Percentiles rank a stretch among this genome's conserved stretches.
phyloP scores from a whole-genome alignment of 1,140 invertebrate species.

The Ceratina calcarata region DNA sequence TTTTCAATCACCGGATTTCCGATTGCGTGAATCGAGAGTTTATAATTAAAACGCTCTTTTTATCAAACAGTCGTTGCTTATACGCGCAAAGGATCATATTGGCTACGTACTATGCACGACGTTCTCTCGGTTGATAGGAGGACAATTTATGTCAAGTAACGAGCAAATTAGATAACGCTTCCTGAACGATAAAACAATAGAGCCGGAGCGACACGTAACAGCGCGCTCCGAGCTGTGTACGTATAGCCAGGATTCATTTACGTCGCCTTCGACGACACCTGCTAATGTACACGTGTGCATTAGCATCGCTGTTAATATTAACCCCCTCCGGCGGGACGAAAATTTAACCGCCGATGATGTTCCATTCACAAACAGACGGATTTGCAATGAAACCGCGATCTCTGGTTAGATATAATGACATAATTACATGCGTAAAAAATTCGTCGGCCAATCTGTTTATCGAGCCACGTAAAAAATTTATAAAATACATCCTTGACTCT shows the following conservation, averaged over 20 bases:
- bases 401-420: not conserved
- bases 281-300: slow-evolving; percentile 12
- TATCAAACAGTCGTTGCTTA: not conserved
- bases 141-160: slow-evolving; percentile 14
- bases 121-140: not conserved
- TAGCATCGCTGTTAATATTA: slow-evolving; percentile 9
- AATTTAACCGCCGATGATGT: slow-evolving; percentile 16
- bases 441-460: no score
- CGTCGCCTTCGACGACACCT: slow-evolving; percentile 14
- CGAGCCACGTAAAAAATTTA: no score
- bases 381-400: not conserved
- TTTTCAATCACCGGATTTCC: no score
- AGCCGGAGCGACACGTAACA: not conserved
- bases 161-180: slow-evolving; percentile 34
- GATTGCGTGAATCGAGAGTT: not conserved
- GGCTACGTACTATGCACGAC: not conserved
- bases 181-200: slow-evolving; percentile 28
- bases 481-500: no score
- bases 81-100: no score
- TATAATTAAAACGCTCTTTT: not conserved
- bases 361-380: not conserved
- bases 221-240: not conserved
- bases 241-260: slow-evolving; percentile 16
- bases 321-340: not conserved
- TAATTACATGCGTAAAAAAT: no score